A percentile compares a stretch with the other conserved stretches of the same genome.
phyloP scores from a whole-genome alignment of 2,113 vertebrate genomes.

The Gobiocypris rarus region DNA sequence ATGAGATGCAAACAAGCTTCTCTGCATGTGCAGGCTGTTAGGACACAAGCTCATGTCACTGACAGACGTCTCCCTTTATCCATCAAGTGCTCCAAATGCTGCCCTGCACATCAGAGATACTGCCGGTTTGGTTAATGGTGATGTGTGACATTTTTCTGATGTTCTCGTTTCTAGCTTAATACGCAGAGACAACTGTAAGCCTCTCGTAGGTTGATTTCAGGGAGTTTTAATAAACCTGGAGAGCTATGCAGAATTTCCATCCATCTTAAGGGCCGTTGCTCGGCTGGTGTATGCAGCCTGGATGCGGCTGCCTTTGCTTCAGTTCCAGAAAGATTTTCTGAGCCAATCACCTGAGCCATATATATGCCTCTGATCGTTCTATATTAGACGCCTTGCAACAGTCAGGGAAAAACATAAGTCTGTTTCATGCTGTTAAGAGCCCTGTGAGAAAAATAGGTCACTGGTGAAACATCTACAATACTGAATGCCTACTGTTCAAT shows the following conservation, averaged over 20 bases:
- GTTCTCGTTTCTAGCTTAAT: background rate
- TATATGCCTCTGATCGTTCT: background rate
- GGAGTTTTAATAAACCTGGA: constrained; percentile 21
- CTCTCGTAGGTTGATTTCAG: background rate
- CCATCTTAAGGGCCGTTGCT: background rate
- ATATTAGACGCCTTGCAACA: background rate
- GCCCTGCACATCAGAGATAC: background rate
- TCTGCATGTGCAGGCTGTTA: constrained; percentile 14
- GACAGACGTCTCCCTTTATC: background rate
- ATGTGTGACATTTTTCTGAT: constrained; percentile 11
- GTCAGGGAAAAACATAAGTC: background rate
- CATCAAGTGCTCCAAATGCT: background rate
- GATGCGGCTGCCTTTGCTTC: background rate
- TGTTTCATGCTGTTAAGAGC: constrained; percentile 6
- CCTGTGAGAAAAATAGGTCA: constrained; percentile 18
- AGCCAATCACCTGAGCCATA: constrained; percentile 27
- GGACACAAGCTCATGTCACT: background rate
- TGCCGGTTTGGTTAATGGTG: background rate
- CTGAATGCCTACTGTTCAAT: background rate
- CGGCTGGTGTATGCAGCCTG: background rate
- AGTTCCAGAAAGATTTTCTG: constrained; percentile 10
- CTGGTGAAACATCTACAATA: background rate
- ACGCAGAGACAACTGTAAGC: background rate
- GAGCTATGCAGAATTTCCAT: background rate
- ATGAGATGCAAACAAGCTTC: constrained; percentile 24